Conservation (phyloP, 2,797 vertebrate genomes). For the Limosa lapponica region DNA sequence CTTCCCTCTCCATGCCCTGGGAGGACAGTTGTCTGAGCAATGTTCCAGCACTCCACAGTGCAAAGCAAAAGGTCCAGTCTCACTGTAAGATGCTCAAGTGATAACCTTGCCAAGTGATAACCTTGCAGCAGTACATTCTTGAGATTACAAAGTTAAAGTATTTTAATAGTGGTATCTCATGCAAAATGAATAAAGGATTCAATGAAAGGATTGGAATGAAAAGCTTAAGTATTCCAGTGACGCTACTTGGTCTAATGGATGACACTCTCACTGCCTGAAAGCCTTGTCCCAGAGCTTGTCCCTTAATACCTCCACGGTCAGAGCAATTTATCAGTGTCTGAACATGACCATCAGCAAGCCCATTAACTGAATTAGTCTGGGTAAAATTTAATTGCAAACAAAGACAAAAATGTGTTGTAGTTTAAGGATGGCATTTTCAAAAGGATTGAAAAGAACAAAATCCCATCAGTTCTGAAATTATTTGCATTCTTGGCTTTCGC, state of each 20-base stretch:
- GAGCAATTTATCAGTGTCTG: constrained; percentile 7
- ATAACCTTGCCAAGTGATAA: neutral
- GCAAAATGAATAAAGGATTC: neutral
- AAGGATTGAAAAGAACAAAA: neutral
- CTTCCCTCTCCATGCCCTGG: neutral
- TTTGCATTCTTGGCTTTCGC: constrained; percentile 32
- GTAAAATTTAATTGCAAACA: constrained; percentile 19
- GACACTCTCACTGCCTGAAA: neutral
- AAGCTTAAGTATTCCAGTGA: neutral
- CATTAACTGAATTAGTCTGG: neutral
- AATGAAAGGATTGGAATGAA: neutral
- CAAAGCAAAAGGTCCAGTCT: neutral
- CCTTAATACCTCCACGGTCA: neutral
- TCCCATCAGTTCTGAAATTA: neutral
- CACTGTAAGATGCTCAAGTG: neutral
- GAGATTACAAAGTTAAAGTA: neutral
- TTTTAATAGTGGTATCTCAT: neutral
- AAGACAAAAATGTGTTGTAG: neutral
- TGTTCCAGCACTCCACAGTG: neutral
- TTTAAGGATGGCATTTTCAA: constrained; percentile 17
- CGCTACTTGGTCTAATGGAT: neutral
- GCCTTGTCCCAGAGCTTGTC: neutral
- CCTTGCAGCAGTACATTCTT: neutral
- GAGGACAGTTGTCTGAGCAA: neutral
- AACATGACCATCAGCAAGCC: neutral